Base-by-base conservation (phyloP, 2,888 invertebrate species). In the Ceramica pisi region DNA sequence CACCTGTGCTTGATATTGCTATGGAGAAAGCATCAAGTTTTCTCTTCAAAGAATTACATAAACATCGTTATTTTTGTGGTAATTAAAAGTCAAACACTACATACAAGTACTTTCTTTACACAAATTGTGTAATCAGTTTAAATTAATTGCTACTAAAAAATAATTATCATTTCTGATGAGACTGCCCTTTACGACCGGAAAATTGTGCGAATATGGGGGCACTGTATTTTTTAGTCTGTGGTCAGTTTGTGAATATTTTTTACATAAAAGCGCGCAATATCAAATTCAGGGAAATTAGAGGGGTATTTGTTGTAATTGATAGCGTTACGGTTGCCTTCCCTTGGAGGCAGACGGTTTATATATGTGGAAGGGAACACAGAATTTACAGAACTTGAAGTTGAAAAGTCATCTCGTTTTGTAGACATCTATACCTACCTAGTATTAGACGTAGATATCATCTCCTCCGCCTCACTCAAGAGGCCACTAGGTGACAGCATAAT, bases 21-120 rank as follows among this genome's bases (percentile, higher is more conserved):
- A 60, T 21, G 41, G 70, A 70, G 78, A 80, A 80, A 81, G 65
- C 55, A 23, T 50, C 21, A n/a, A 56, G 44, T 21, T 76, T 76
- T 72, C 74, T 55, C 69, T 26, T 14, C 19, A 19, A 60, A 48
- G 46, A 23, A 70, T 77, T 75, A 72, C 71, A 66, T 71, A 81
- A 73, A 75, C 2, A 16, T 21, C 12, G 19, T 44, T 67, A 62
- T 56, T 59, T 51, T 67, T 64, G n/a, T 51, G 38, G 60, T 21
- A 68, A 77, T 67, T 69, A 68, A 69, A 62, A 16, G 35, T 65
- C 9, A 66, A 41, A 57, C 60, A 21, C 31, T 31, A 21, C 8
- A 26, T 50, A n/a, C n/a, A n/a, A n/a, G n/a, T n/a, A 50, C 77
- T 78, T 74, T 75, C 68, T 71, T 63, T 51, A 48, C 57, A 31